Percentiles rank a stretch among this genome's conserved stretches.
Conservation (phyloP, 2,888 invertebrate genomes). For the Trichogramma evanescens region DNA sequence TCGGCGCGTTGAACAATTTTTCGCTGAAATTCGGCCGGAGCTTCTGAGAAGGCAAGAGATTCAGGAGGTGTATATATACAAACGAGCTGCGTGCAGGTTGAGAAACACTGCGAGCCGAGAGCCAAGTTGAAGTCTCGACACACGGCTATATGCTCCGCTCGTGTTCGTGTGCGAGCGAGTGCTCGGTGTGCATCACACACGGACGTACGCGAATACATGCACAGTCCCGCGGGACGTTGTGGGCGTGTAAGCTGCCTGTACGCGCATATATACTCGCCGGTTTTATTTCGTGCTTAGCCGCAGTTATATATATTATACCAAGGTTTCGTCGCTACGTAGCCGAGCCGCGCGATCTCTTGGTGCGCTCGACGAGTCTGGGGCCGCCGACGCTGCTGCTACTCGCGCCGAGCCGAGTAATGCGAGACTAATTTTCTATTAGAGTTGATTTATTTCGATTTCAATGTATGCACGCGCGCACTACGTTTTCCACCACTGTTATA, state of each 20-base stretch:
- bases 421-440: constrained; percentile 42
- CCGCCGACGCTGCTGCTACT: background rate
- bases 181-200: constrained; percentile 42
- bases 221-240: background rate
- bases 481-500: too few relatives aligned
- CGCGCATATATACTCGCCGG: constrained; percentile 30
- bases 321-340: constrained; percentile 22
- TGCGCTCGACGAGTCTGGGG: too few relatives aligned
- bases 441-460: too few relatives aligned
- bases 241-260: constrained; percentile 1
- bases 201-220: constrained; percentile 29
- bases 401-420: constrained; percentile 28
- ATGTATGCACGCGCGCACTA: too few relatives aligned
- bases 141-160: constrained; percentile 1
- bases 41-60: too few relatives aligned
- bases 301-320: constrained; percentile 25
- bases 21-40: too few relatives aligned
- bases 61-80: too few relatives aligned
- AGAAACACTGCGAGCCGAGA: too few relatives aligned
- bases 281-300: constrained; percentile 43
- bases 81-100: too few relatives aligned
- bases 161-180: constrained; percentile 26
- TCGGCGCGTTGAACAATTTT: too few relatives aligned
- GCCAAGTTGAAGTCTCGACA: background rate
- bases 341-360: background rate